Evolutionary conservation across 2,797 vertebrate genomes (phyloP).

Genomic region (Avahi laniger): DNA sequence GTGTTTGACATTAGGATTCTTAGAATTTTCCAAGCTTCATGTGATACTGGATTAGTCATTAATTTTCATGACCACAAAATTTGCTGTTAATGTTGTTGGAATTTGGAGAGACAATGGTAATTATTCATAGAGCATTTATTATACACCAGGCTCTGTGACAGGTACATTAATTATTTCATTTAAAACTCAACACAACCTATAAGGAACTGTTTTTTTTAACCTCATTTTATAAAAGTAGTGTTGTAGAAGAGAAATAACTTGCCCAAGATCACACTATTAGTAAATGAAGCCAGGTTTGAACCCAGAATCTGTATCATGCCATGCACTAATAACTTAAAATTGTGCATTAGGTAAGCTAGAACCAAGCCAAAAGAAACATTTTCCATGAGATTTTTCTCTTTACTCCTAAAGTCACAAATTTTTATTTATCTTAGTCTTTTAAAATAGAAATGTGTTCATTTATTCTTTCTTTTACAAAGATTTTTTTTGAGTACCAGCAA

Average conservation of each 20-base stretch:
- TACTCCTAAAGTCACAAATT: not conserved
- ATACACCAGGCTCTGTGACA: not conserved
- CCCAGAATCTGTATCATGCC: not conserved
- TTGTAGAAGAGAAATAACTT: too few species aligned
- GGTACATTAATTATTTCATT: not conserved
- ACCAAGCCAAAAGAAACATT: not conserved
- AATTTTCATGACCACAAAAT: slow-evolving; percentile 12
- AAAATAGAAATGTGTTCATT: not conserved
- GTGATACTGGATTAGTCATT: not conserved
- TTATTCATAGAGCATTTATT: not conserved
- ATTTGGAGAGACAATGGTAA: not conserved
- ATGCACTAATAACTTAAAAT: not conserved
- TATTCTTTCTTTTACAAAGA: not conserved
- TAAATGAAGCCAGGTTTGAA: not conserved
- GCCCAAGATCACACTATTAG: too few species aligned
- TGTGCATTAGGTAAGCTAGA: not conserved
- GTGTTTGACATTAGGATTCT: not conserved
- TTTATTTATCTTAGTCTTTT: not conserved
- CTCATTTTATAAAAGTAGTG: not conserved
- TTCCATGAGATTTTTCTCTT: not conserved
- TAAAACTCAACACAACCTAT: not conserved
- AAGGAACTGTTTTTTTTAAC: not conserved
- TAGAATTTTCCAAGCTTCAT: slow-evolving; percentile 11
- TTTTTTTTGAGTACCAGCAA: not conserved
- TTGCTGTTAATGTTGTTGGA: not conserved